Evolutionary conservation across 2,888 invertebrate species (phyloP).

Genomic region (Lordiphosa andalusiaca): DNA sequence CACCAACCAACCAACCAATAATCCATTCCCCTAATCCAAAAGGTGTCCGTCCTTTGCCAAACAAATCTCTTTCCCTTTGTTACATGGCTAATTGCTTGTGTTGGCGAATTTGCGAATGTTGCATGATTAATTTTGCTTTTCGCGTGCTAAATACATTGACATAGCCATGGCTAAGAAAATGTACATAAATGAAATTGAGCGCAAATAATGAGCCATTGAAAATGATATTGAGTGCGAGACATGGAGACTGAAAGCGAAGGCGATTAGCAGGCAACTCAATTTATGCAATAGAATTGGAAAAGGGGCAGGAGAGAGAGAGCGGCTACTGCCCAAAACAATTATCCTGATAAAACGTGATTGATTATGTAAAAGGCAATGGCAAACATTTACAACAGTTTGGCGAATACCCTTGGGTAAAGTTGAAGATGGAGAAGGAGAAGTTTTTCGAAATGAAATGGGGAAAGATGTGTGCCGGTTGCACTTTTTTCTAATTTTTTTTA

Average conservation of each 20-base stretch:
- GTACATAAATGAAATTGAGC: slow-evolving; percentile 50
- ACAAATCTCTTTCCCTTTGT: slow-evolving; percentile 6
- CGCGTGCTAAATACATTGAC: slow-evolving; percentile 8
- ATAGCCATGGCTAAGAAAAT: not conserved
- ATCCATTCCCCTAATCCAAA: not conserved
- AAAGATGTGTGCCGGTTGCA: too few species aligned
- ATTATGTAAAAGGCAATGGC: slow-evolving; percentile 39
- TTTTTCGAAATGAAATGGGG: too few species aligned
- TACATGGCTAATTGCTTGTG: slow-evolving; percentile 7
- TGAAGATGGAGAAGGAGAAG: too few species aligned
- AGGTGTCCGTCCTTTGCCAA: not conserved
- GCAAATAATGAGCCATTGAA: slow-evolving; percentile 50
- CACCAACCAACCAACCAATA: not conserved
- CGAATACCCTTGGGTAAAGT: not conserved
- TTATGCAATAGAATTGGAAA: slow-evolving; percentile 35
- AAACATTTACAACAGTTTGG: slow-evolving; percentile 8
- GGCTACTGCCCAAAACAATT: slow-evolving; percentile 46
- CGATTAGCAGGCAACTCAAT: slow-evolving; percentile 36
- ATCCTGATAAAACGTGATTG: slow-evolving; percentile 67
- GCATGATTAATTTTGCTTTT: slow-evolving; percentile 5
- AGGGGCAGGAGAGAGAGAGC: not conserved
- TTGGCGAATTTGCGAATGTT: slow-evolving; percentile 3
- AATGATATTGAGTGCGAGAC: slow-evolving; percentile 39
- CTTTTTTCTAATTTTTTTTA: too few species aligned
- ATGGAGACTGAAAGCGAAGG: slow-evolving; percentile 4